Evolutionary conservation across 2,888 invertebrate genomes (phyloP), one percentile per base, ranked within the genome.

Genomic region (Podabrus alpinus): DNA sequence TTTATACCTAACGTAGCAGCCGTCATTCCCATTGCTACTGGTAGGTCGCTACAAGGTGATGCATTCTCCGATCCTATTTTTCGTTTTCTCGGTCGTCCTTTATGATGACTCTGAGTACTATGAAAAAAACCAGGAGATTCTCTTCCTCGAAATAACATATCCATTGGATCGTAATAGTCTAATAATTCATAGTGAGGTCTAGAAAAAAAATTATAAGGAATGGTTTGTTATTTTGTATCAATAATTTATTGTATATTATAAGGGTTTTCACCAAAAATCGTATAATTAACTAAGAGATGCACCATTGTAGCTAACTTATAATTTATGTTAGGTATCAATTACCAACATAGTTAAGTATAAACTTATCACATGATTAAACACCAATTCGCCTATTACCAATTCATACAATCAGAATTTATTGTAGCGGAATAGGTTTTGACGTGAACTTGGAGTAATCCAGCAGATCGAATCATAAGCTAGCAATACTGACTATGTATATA

Each of bases 21-120:
- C 19, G 92, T 91, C 89, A 93, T 91, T 83, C 93, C 89, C 92
- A 94, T 92, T 0, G 90, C 91, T 7, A 92, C 90, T 74, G 92
- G 92, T 82, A 93, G 87, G 77, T 92, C 92, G 16, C 88, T 88
- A 67, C 92, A 92, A 9, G 89, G 89, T 7, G 90, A 88, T 0
- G 88, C 88, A 75, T 89, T 90, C 10, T 88, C 86, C 19, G 83
- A 81, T 25, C 83, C 85, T n/a, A 92, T 85, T 86, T 95, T 95
- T 84, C 95, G 88, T 86, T 96, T 96, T 81, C 95, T 88, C 0
- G 95, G 95, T 19, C 95, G 88, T 1, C 95, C 95, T 87, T 95
- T 95, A 66, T 90, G 92, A 2, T 92, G 88, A 1, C 90, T 89
- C 7, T 89, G 92, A 15, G 90, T 89, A 21, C 89, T 89, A 80